These are phyloP conservation scores for Maccullochella peelii DNA, from an alignment of 2,113 vertebrate species.

Conservation along the genomic window DNA sequence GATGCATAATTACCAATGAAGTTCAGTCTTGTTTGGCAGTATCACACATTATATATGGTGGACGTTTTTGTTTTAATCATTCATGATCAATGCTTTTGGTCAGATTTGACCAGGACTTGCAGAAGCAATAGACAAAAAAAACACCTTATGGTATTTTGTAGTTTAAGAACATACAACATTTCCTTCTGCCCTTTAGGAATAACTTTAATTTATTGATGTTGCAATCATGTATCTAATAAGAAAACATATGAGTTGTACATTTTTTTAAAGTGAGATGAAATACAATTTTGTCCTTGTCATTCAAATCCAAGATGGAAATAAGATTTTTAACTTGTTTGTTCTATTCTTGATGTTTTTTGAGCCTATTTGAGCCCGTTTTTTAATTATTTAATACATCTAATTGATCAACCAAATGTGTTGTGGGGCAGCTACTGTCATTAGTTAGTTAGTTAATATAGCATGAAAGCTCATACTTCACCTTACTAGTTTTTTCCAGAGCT, in stretches of 20 bases:
- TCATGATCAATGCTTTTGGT: conserved; percentile 24
- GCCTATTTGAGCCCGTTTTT: too few species aligned
- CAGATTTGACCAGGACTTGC: too few species aligned
- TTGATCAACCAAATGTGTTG: neutral
- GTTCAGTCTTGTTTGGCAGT: conserved; percentile 22
- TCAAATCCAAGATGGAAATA: neutral
- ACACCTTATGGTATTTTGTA: neutral
- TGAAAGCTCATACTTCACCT: neutral
- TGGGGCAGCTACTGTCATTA: neutral
- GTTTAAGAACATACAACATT: neutral
- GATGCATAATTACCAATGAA: conserved; percentile 35
- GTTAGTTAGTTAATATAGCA: neutral
- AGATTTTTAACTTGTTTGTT: too few species aligned
- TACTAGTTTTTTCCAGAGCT: neutral
- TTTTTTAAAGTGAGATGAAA: neutral
- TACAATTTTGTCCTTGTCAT: neutral
- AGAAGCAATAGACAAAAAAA: neutral
- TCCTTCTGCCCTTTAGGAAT: neutral
- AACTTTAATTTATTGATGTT: neutral
- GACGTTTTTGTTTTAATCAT: conserved; percentile 25
- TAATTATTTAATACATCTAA: neutral
- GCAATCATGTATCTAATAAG: neutral
- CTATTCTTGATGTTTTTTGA: neutral
- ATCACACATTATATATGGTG: neutral
- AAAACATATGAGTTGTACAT: neutral